Evolutionary conservation across 30 jellyfish, hydroid and myxozoan species (phyloP), one percentile per base, ranked within the genome.

Genomic region (Chrysaora quinquecirrha): DNA sequence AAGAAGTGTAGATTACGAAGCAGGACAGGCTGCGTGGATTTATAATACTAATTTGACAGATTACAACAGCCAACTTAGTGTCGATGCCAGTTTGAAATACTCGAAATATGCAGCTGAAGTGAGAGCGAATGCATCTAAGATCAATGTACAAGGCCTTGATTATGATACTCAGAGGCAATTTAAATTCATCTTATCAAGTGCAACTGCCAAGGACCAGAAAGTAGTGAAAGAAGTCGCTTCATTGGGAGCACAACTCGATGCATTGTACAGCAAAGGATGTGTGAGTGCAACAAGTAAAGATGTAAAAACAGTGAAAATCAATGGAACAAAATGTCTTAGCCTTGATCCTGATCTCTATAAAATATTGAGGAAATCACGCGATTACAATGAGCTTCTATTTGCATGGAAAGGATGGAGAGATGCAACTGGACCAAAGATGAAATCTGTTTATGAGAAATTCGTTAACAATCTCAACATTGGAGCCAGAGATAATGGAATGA

Each of bases 321-420:
- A 30, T 30, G 88, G 73, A 4, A 77, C 83, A 34, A 67, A 62
- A 25, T 87, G 96, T 43, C 91, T 94, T 14, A 50, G 89, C 16
- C 75, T 94, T 23, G 96, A 88, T 64, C 80, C 92, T 0, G 89
- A 94, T 79, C 67, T 94, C 30, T 65, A 32, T 32, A 49, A 68
- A 24, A 86, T 88, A 0, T 30, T 94, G 67, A 73, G 86, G 34
- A 88, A 82, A 18, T 94, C 99, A 2, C 78, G 88, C 16, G 89
- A 94, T 52, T 56, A 80, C 62, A 46, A 48, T 1, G 99, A 94
- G 32, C 89, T 94, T 20, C 24, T 34, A 23, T 94, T 89, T 58
- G 96, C 93, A 1, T 94, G 99, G 99, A 80, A 94, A 69, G 96
- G 85, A 14, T 94, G 99, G 99, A 76, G 97, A 34, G 93, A 94